These are phyloP conservation scores for Bambusicola thoracicus DNA, from an alignment of 2,113 vertebrate species.

Conservation along the genomic window DNA sequence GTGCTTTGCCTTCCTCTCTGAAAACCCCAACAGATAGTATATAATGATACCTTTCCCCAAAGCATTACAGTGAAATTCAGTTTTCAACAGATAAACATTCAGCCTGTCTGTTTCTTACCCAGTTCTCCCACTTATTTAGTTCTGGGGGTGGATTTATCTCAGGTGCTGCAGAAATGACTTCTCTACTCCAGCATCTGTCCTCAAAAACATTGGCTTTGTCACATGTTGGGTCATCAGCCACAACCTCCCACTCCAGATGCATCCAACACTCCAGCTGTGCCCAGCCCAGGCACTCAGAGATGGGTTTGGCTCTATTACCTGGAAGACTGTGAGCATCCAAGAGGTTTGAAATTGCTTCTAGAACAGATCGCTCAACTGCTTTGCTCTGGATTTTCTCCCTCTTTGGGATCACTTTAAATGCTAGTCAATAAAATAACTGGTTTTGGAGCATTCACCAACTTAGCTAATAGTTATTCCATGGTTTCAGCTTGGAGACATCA, in stretches of 20 bases:
- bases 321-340: not conserved
- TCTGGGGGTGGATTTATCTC: not conserved
- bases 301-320: not conserved
- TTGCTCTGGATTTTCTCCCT: not conserved
- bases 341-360: not conserved
- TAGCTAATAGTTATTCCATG: not conserved
- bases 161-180: not conserved
- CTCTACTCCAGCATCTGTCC: not conserved
- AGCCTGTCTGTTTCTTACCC: not conserved
- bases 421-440: not conserved
- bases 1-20: not conserved
- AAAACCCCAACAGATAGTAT: not conserved
- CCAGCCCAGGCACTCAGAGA: rapidly evolving
- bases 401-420: not conserved
- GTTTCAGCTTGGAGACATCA: not conserved
- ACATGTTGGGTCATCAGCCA: rapidly evolving
- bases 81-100: not conserved
- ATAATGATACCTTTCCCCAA: not conserved
- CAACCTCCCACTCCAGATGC: not conserved
- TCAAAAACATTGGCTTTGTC: not conserved
- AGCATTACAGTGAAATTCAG: not conserved
- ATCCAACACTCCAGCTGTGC: not conserved
- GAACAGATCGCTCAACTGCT: not conserved
- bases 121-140: not conserved
- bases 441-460: not conserved